Base-by-base conservation (phyloP, 2,888 invertebrate species). In the Spatulosminthurus flaviceps region DNA sequence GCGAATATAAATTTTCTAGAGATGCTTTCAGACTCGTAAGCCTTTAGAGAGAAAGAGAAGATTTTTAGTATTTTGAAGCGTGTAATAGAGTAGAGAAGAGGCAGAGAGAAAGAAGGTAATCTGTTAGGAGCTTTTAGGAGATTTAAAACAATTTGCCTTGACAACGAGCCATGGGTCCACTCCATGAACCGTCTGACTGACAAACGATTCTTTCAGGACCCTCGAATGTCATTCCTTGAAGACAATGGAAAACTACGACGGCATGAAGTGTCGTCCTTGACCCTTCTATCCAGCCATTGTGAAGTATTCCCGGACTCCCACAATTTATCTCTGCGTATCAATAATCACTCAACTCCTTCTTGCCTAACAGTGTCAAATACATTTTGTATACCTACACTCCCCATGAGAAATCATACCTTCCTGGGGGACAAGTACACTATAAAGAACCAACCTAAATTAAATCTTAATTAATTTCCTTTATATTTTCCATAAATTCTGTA, bases 261-360 rank as follows among this genome's bases (percentile, higher is more conserved):
- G 90, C 88, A 4, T 90, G 89, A n/a, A 89, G 88, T 16, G 87
- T 89, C 43, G 89, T 90, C 78, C 88, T 87, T 71, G 88, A 85
- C 13, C 90, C 90, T 82, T 90, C 89, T 70, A 90, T 86, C 86
- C 89, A 90, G 16, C 91, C 91, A 86, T 91, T 90, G 86, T 88
- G 88, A 28, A 91, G 87, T 0, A 88, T 87, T 5, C 89, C 89
- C 1, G 90, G 89, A 78, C 87, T 86, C 0, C 90, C 89, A 86
- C 91, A 91, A 86, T 90, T 89, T 80, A 91, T 90, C 86, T 90
- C 91, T 90, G 77, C 60, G 64, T 42, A 80, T 61, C 69, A 29
- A 42, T 66, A 79, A 77, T 42, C 66, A 78, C 28, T 77, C 70
- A 79, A 64, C 64, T 1, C 11, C 24, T 64, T 16, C 22, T 24